phyloP scores from a whole-genome alignment of 2,888 invertebrate species.

The Panopea generosa region DNA sequence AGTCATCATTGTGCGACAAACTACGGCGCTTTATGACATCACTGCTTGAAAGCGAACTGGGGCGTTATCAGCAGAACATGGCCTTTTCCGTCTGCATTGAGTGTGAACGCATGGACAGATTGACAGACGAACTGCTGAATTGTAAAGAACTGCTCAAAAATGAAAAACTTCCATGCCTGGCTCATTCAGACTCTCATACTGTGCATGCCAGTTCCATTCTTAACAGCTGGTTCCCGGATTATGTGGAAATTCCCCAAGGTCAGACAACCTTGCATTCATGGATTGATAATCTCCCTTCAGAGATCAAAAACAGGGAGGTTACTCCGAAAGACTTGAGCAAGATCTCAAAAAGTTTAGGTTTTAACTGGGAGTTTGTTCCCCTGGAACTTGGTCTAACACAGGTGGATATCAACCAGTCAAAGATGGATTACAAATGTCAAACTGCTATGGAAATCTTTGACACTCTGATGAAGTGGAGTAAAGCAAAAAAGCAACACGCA shows the following conservation, averaged over 20 bases:
- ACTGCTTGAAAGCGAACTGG: conserved; percentile 50
- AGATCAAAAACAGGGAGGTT: conserved; percentile 34
- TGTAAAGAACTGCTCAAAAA: conserved; percentile 56
- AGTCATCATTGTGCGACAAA: conserved; percentile 53
- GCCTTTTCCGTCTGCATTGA: conserved; percentile 55
- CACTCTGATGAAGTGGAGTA: conserved; percentile 51
- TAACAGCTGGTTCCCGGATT: conserved; percentile 53
- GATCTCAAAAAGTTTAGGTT: conserved; percentile 56
- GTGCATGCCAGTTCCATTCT: conserved; percentile 49
- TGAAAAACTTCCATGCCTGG: conserved; percentile 55
- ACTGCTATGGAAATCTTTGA: conserved; percentile 64
- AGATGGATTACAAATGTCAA: conserved; percentile 57
- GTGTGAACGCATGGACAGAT: conserved; percentile 35
- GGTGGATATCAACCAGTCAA: conserved; percentile 55
- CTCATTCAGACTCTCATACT: conserved; percentile 39
- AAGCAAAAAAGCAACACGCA: conserved; percentile 20
- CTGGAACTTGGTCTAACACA: conserved; percentile 55
- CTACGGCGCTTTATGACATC: conserved; percentile 45
- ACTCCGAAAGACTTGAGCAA: conserved; percentile 54
- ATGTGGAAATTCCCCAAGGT: conserved; percentile 41
- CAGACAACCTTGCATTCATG: conserved; percentile 40
- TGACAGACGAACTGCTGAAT: conserved; percentile 36
- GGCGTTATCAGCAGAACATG: conserved; percentile 55
- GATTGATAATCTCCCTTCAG: conserved; percentile 43
- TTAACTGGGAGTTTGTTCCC: conserved; percentile 60